Evolutionary conservation across 1,140 invertebrate species (phyloP).

Genomic region (Phortica variegata): DNA sequence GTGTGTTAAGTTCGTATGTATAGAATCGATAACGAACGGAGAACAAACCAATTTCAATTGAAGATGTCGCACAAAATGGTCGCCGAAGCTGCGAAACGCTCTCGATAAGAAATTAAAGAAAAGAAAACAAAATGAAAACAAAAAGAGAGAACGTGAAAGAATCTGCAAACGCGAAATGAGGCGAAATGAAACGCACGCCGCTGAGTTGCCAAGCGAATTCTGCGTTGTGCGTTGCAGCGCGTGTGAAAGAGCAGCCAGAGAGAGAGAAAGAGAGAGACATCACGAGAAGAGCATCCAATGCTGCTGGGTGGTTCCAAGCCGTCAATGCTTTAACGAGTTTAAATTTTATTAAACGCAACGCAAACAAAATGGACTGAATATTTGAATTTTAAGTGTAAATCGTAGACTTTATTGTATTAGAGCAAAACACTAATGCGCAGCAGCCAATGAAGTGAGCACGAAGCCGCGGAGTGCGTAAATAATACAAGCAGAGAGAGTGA

Average conservation of each 20-base stretch:
- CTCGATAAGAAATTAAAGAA: no score
- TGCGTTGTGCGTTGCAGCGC: neutral
- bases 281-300: constrained; percentile 44
- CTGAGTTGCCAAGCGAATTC: no score
- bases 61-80: no score
- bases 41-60: no score
- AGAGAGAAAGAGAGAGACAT: constrained; percentile 7
- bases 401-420: constrained; percentile 51
- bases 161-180: no score
- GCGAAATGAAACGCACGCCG: no score
- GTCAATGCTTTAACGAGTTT: constrained; percentile 53
- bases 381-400: constrained; percentile 58
- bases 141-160: neutral
- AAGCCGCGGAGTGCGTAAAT: neutral
- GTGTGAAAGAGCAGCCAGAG: neutral
- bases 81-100: neutral
- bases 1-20: no score
- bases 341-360: constrained; percentile 35
- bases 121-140: neutral
- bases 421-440: constrained; percentile 25
- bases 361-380: constrained; percentile 57
- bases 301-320: constrained; percentile 54
- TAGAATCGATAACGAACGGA: no score
- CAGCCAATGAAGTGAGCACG: constrained; percentile 7
- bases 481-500: neutral